These are phyloP conservation scores for Scortum barcoo DNA, from an alignment of 2,113 vertebrate genomes.

Conservation along the genomic window DNA sequence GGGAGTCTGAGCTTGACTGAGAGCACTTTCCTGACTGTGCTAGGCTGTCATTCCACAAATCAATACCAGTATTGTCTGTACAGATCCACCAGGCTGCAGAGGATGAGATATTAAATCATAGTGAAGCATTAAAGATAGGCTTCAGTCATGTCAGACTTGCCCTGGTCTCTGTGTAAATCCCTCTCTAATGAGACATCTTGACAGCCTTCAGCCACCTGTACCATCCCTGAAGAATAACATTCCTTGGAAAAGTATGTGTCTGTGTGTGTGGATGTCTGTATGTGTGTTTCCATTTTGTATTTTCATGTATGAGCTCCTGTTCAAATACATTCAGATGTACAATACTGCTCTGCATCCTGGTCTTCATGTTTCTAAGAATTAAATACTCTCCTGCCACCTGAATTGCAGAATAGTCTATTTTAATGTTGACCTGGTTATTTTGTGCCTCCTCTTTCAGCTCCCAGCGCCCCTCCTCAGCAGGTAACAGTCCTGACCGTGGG, in stretches of 20 bases:
- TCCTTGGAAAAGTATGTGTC: not conserved
- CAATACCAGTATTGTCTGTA: constrained; percentile 68
- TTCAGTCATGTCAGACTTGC: constrained; percentile 58
- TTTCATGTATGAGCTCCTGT: constrained; percentile 18
- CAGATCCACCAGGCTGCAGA: constrained; percentile 63
- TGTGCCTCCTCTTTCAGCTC: constrained; percentile 86
- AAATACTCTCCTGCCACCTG: not conserved
- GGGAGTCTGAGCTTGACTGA: constrained; percentile 54
- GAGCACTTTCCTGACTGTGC: constrained; percentile 43
- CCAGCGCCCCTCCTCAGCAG: constrained; percentile 97
- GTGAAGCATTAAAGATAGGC: constrained; percentile 66
- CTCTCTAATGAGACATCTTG: constrained; percentile 74
- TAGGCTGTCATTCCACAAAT: constrained; percentile 66
- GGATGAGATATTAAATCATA: constrained; percentile 72
- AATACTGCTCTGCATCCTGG: not conserved
- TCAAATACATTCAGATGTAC: not conserved
- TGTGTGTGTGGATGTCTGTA: constrained; percentile 4
- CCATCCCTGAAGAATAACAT: constrained; percentile 25
- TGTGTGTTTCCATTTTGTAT: constrained; percentile 10
- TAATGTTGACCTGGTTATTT: constrained; percentile 44
- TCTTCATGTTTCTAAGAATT: not conserved
- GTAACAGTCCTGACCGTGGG: constrained; percentile 96
- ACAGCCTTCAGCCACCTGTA: constrained; percentile 60
- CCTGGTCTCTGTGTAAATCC: constrained; percentile 73
- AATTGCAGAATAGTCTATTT: not conserved